Evolutionary conservation across 2,888 invertebrate species (phyloP), one percentile per base, ranked within the genome.

Genomic region (Asteroscopus sphinx): DNA sequence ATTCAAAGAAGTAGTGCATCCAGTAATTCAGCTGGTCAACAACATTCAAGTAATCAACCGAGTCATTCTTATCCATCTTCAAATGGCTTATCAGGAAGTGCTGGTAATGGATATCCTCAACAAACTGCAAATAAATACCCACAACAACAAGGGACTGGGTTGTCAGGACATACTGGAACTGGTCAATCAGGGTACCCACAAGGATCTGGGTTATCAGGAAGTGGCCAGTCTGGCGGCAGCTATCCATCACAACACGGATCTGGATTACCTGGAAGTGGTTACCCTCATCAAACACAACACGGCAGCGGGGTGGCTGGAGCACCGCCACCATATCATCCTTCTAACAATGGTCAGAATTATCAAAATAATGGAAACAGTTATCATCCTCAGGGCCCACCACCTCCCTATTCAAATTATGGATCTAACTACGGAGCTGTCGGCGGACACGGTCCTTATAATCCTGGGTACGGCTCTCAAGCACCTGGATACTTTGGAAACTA

Each of bases 401-500:
- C 91, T 9, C 82, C 89, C 17, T 90, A 91, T 58, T 77, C 83
- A 39, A 85, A 79, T 60, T 70, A 76, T 62, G 89, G 88, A 25
- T 63, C 71, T 13, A 78, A 77, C 45, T 75, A 80, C 36, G 86
- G 86, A 21, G 79, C 80, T 15, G 68, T 33, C 7, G 75, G 81
- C 40, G 81, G 87, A 11, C 80, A 87, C 53, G 87, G 89, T 60
- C 77, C 81, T 3, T 77, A 80, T 55, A 82, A 82, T 66, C 80
- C 87, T 33, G 85, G 87, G 3, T 83, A 85, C 52, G 84, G 83
- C 32, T 81, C 87, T 7, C 91, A 91, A 70, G 85, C 81, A 81
- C 93, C 93, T 12, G 93, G 93, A 9, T 92, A 90, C 57, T 93
- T 92, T 71, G 94, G 94, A 51, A 87, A 87, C 61, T 88, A 88